A percentile compares a stretch with the other conserved stretches of the same genome.
Evolutionary conservation across 2,113 vertebrate species (phyloP).

Genomic region (Lycaon pictus): DNA sequence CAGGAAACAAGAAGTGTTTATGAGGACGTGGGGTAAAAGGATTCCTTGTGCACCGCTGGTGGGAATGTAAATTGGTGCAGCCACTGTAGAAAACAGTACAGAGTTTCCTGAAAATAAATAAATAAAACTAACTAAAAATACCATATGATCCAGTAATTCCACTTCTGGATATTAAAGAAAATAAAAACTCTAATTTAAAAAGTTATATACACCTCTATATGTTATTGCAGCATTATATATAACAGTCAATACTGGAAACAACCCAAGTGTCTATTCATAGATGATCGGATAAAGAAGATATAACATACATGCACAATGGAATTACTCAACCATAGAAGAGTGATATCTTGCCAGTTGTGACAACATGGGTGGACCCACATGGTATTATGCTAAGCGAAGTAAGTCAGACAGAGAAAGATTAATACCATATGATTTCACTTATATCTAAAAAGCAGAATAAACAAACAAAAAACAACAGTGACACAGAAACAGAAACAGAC

Average conservation of each 20-base stretch:
- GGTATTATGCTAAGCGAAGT: background rate
- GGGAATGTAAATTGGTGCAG: background rate
- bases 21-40: background rate
- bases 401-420: background rate
- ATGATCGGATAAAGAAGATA: background rate
- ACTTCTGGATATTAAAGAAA: background rate
- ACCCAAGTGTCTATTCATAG: background rate
- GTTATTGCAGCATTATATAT: background rate
- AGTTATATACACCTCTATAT: background rate
- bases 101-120: background rate
- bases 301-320: background rate
- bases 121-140: background rate
- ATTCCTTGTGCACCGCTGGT: background rate
- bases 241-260: background rate
- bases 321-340: background rate
- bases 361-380: background rate
- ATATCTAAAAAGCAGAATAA: background rate
- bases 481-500: background rate
- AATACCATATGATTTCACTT: background rate
- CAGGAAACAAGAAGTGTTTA: background rate
- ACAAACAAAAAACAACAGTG: background rate
- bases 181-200: background rate
- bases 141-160: background rate
- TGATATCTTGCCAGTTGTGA: background rate
- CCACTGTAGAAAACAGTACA: background rate